Conservation (phyloP, 1,140 invertebrate species). For the Diploscapter pachys region DNA sequence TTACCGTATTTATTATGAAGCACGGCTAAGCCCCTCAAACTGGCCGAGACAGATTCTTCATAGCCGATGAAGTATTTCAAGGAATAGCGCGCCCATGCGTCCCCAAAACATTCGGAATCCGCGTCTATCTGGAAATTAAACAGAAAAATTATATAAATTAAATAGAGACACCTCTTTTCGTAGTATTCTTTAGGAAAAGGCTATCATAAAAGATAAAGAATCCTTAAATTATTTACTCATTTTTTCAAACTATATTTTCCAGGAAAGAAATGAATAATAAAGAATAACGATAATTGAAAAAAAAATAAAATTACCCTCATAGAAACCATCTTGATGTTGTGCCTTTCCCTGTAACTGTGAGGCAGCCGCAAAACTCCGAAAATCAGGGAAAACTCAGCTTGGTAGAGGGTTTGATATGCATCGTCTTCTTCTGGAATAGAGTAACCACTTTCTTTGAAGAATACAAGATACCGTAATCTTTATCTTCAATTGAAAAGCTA, state of each 20-base stretch:
- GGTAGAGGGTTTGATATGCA: too few species aligned
- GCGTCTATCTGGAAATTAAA: constrained; percentile 18
- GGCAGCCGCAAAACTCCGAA: too few species aligned
- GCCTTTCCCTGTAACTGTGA: too few species aligned
- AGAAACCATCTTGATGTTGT: too few species aligned
- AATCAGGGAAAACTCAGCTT: too few species aligned
- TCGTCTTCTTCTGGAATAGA: too few species aligned
- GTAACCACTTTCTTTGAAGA: too few species aligned
- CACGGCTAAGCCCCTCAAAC: constrained; percentile 88
- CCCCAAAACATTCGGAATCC: constrained; percentile 77
- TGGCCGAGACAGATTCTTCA: constrained; percentile 92
- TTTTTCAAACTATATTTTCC: constrained; percentile 31
- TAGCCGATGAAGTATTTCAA: constrained; percentile 90
- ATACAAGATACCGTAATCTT: too few species aligned
- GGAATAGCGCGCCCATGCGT: constrained; percentile 76
- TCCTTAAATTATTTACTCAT: constrained; percentile 8
- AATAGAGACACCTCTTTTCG: not conserved
- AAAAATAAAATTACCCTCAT: too few species aligned
- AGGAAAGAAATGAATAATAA: constrained; percentile 14
- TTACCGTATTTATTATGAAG: constrained; percentile 88
- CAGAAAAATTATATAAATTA: constrained; percentile 27
- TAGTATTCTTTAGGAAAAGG: constrained; percentile 68
- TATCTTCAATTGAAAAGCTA: too few species aligned
- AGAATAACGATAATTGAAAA: not conserved
- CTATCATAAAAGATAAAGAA: constrained; percentile 21